A percentile compares a stretch with the other conserved stretches of the same genome.
Evolutionary conservation across 2,888 invertebrate species (phyloP).

Genomic region (Trilocha varians): DNA sequence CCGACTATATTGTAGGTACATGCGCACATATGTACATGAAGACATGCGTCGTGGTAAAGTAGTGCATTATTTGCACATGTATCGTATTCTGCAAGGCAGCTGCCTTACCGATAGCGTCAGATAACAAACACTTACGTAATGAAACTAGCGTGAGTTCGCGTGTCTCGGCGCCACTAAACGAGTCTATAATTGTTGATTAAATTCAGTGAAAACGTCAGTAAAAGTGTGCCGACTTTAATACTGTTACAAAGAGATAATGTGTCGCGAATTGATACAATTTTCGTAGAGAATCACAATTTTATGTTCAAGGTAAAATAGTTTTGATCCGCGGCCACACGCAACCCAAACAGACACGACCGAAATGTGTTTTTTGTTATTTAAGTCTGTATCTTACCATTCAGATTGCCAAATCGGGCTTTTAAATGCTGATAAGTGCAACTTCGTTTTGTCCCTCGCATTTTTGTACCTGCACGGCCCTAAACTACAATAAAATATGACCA

Average conservation of each 20-base stretch:
- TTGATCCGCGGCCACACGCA: background rate
- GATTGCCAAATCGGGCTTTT: background rate
- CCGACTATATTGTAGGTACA: constrained; percentile 21
- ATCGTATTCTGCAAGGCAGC: constrained; percentile 15
- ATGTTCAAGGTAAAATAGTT: background rate
- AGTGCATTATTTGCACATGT: constrained; percentile 16
- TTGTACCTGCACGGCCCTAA: background rate
- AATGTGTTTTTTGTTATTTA: background rate
- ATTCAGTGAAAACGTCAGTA: constrained; percentile 42
- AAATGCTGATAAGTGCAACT: background rate
- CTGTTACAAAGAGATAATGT: constrained; percentile 24
- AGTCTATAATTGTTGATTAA: constrained; percentile 35
- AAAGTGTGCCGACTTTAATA: constrained; percentile 49
- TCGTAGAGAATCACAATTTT: background rate
- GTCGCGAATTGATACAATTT: constrained; percentile 13
- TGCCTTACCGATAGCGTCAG: constrained; percentile 23
- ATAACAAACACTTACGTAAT: constrained; percentile 29
- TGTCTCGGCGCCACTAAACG: constrained; percentile 33
- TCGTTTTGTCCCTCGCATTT: background rate
- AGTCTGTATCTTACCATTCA: background rate
- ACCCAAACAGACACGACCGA: background rate
- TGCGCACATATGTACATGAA: constrained; percentile 3
- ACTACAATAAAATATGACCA: too few species aligned
- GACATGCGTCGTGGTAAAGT: constrained; percentile 16
- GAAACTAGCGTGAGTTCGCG: constrained; percentile 26